A percentile compares a stretch with the other conserved stretches of the same genome.
These are phyloP conservation scores for Leptodactylus fallax DNA, from an alignment of 2,797 vertebrate species.

Conservation along the genomic window DNA sequence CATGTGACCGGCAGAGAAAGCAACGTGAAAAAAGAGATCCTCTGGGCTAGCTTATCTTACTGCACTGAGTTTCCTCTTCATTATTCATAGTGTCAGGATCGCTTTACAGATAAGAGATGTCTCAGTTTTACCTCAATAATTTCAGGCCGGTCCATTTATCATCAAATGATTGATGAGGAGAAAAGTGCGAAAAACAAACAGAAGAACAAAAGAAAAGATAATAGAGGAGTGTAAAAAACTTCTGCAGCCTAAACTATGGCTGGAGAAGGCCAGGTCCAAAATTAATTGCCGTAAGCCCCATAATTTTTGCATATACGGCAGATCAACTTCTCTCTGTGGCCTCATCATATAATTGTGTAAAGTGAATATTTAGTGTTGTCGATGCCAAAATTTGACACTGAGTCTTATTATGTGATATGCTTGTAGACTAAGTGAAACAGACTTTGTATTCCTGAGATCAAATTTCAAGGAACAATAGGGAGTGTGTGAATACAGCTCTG, in stretches of 20 bases:
- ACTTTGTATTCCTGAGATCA: neutral
- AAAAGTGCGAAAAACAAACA: neutral
- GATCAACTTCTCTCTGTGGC: neutral
- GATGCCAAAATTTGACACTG: neutral
- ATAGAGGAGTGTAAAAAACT: neutral
- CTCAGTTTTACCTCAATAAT: constrained; percentile 76
- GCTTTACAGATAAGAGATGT: constrained; percentile 83
- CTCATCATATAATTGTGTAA: neutral
- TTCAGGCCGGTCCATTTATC: constrained; percentile 54
- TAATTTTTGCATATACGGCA: neutral
- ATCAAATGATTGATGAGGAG: constrained; percentile 6
- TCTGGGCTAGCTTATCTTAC: constrained; percentile 81
- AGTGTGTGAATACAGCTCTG: too few species aligned
- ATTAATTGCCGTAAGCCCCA: neutral
- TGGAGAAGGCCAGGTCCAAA: neutral
- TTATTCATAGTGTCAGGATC: constrained; percentile 95
- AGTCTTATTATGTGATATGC: neutral
- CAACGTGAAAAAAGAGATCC: constrained; percentile 84
- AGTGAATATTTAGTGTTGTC: neutral
- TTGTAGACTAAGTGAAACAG: neutral
- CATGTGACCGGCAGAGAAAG: constrained; percentile 83
- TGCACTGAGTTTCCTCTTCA: constrained; percentile 80
- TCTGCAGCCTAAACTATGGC: neutral
- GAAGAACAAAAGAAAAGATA: neutral
- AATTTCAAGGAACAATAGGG: neutral